Evolutionary conservation across 2,888 invertebrate species (phyloP).

Genomic region (Gymnoscelis rufifasciata): DNA sequence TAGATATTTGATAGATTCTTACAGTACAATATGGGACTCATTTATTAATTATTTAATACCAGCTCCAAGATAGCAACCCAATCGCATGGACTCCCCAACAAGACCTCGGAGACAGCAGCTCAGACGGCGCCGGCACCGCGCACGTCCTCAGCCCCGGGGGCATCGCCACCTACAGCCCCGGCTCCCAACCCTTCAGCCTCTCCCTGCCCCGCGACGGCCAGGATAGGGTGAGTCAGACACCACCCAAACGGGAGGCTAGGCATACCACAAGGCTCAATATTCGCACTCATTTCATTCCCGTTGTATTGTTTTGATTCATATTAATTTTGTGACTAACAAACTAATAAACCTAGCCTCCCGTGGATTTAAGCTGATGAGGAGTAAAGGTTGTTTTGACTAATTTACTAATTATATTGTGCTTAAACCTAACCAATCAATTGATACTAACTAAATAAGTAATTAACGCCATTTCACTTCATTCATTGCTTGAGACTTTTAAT

Average conservation of each 20-base stretch:
- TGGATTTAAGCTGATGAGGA: conserved; percentile 59
- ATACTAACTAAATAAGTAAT: conserved; percentile 5
- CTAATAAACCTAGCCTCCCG: conserved; percentile 60
- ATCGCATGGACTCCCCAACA: conserved; percentile 89
- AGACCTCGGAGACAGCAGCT: conserved; percentile 85
- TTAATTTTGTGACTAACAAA: conserved; percentile 48
- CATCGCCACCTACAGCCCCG: conserved; percentile 60
- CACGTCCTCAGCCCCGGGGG: conserved; percentile 26
- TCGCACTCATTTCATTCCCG: neutral
- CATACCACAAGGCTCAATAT: conserved; percentile 1
- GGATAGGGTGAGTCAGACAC: conserved; percentile 53
- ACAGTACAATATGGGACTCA: too few species aligned
- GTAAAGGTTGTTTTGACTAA: conserved; percentile 53
- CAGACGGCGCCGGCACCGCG: conserved; percentile 58
- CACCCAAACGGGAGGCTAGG: conserved; percentile 59
- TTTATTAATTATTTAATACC: too few species aligned
- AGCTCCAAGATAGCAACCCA: conserved; percentile 35
- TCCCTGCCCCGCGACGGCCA: conserved; percentile 84
- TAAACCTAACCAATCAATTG: conserved; percentile 11
- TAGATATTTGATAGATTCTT: too few species aligned
- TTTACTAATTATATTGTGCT: conserved; percentile 17
- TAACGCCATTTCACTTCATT: too few species aligned
- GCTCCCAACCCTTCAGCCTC: conserved; percentile 85
- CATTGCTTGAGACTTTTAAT: too few species aligned
- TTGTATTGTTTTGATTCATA: neutral